Percentiles rank a stretch among this genome's conserved stretches.
Evolutionary conservation across 2,888 invertebrate species (phyloP).

Genomic region (Uropetala carovei): DNA sequence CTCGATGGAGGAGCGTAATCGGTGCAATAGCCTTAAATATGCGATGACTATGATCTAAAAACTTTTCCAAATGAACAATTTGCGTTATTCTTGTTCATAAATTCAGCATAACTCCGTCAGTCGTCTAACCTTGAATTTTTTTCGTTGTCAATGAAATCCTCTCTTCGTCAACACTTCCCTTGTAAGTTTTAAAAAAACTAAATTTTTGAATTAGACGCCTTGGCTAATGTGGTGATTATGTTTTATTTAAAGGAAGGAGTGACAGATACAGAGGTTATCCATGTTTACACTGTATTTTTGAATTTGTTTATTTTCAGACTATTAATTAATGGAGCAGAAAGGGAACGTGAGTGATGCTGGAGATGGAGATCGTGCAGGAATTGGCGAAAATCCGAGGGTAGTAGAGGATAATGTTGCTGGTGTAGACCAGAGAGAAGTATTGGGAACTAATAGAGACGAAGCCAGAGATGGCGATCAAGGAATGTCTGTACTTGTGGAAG

Average conservation of each 20-base stretch:
- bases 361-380: slow-evolving; percentile 22
- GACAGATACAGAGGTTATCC: no score
- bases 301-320: neutral
- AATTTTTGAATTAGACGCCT: neutral
- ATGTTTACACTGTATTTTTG: no score
- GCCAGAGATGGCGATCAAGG: neutral
- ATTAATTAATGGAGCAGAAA: slow-evolving; percentile 42
- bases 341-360: slow-evolving; percentile 25
- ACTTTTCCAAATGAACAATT: neutral
- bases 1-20: neutral
- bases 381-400: neutral
- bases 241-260: no score
- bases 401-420: slow-evolving; percentile 32
- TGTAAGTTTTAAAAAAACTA: neutral
- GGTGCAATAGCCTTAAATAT: neutral
- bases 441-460: neutral
- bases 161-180: neutral
- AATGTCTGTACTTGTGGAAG: slow-evolving; percentile 14
- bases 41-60: neutral
- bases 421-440: slow-evolving; percentile 17
- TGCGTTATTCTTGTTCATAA: neutral
- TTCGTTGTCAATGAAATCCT: neutral
- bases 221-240: no score
- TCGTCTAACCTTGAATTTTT: neutral
- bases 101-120: neutral